Evolutionary conservation across 2,113 vertebrate species (phyloP), one percentile per base, ranked within the genome.

Genomic region (Plecotus auritus): DNA sequence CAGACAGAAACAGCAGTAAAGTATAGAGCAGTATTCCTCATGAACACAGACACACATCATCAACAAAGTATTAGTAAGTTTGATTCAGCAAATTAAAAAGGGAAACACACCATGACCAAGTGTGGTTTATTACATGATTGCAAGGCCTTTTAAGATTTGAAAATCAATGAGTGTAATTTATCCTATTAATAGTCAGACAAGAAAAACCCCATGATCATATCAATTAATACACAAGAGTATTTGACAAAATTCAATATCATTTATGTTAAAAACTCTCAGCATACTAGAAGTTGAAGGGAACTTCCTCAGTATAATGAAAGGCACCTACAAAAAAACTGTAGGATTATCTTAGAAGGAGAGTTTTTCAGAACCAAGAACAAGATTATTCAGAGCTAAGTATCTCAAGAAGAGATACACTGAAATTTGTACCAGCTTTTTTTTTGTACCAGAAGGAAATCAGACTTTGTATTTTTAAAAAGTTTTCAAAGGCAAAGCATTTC

Each of bases 321-420:
- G 85, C 35, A 86, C 8, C 17, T 56, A 40, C 45, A 40, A 20
- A 54, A 67, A 84, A 66, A 18, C 11, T 10, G 20, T 13, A 73
- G 26, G 45, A 42, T 88, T 84, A 93, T 76, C 23, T 70, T 72
- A 30, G 80, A 54, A 88, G 80, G 42, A 59, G 26, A 91, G 11
- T 23, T 93, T 90, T 94, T 91, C 59, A 90, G 80, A 91, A 66
- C 26, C 70, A 89, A 85, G 69, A 93, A 69, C 54, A 95, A 81
- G 49, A 67, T 9, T 64, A 85, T 7, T 77, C 61, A 85, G 54
- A 85, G 59, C 45, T 59, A 32, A 95, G 22, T 5, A 45, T 59
- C 32, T 66, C 35, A 26, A 86, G 18, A 74, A 28, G 17, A 76
- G 77, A 9, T 49, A 69, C 20, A 28, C 1, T 91, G 56, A 92